phyloP scores from a whole-genome alignment of 2,113 vertebrate genomes.

The Otocyon megalotis region DNA sequence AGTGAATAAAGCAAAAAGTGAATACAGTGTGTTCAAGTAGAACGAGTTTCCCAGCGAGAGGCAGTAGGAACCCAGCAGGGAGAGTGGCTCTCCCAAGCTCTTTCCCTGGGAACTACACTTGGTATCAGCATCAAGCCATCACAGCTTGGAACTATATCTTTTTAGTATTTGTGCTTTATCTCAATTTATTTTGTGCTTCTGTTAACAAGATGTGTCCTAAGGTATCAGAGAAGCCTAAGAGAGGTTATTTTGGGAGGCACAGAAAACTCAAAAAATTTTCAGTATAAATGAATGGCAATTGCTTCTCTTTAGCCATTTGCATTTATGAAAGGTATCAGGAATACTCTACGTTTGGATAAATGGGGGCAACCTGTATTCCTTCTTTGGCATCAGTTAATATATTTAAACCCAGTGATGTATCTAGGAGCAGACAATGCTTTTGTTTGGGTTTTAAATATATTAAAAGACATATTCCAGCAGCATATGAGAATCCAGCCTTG shows the following conservation, averaged over 20 bases:
- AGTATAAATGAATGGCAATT: neutral
- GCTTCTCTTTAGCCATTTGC: neutral
- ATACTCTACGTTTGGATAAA: neutral
- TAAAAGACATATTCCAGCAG: neutral
- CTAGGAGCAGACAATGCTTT: constrained; percentile 9
- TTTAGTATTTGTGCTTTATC: neutral
- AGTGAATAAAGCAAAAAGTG: neutral
- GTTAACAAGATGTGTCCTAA: neutral
- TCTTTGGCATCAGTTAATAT: constrained; percentile 2
- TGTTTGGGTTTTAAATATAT: neutral
- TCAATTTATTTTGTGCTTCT: neutral
- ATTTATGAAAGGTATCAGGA: neutral
- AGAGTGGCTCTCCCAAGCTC: neutral
- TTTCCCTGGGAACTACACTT: neutral
- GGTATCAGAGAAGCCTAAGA: neutral
- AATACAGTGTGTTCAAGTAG: neutral
- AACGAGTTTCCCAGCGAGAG: neutral
- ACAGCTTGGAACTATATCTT: neutral
- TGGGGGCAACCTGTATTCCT: neutral
- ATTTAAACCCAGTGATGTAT: neutral
- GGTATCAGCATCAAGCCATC: neutral
- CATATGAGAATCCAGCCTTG: neutral
- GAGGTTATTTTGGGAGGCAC: neutral
- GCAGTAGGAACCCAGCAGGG: neutral
- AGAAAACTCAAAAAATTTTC: neutral